Percentiles rank a stretch among this genome's conserved stretches.
These are phyloP conservation scores for Antheraea yamamai DNA, from an alignment of 2,888 invertebrate species.

Conservation along the genomic window DNA sequence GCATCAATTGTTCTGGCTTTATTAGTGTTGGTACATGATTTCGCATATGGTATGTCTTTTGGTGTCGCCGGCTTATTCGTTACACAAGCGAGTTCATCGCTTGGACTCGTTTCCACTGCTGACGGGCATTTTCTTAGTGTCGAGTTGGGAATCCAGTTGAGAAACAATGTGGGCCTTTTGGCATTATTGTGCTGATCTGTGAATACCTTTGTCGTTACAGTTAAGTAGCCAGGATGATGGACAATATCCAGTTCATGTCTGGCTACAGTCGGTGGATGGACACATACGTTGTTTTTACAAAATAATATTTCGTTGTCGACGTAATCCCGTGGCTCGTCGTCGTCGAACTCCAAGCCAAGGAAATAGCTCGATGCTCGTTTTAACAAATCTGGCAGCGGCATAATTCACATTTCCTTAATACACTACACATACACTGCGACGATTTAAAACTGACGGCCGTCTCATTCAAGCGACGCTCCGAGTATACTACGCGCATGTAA, in stretches of 20 bases:
- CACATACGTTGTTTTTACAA: constrained; percentile 98
- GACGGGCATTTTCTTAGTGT: constrained; percentile 93
- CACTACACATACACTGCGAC: constrained; percentile 32
- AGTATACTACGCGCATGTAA: constrained; percentile 76
- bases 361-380: constrained; percentile 91
- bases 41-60: constrained; percentile 48
- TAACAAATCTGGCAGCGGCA: constrained; percentile 90
- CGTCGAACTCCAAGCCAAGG: constrained; percentile 85
- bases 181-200: constrained; percentile 89
- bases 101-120: constrained; percentile 84
- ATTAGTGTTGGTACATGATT: constrained; percentile 43
- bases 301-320: constrained; percentile 93
- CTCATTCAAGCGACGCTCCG: constrained; percentile 61
- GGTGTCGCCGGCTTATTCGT: constrained; percentile 55
- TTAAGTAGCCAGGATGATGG: constrained; percentile 96
- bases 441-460: constrained; percentile 62
- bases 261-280: constrained; percentile 94
- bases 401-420: constrained; percentile 74
- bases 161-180: constrained; percentile 90
- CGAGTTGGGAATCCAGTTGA: constrained; percentile 97
- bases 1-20: constrained; percentile 54
- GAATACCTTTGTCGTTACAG: constrained; percentile 92
- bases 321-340: constrained; percentile 84
- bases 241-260: constrained; percentile 91
- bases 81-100: constrained; percentile 64